Conservation (phyloP, 2,888 invertebrate species). For the Linyphia triangularis region DNA sequence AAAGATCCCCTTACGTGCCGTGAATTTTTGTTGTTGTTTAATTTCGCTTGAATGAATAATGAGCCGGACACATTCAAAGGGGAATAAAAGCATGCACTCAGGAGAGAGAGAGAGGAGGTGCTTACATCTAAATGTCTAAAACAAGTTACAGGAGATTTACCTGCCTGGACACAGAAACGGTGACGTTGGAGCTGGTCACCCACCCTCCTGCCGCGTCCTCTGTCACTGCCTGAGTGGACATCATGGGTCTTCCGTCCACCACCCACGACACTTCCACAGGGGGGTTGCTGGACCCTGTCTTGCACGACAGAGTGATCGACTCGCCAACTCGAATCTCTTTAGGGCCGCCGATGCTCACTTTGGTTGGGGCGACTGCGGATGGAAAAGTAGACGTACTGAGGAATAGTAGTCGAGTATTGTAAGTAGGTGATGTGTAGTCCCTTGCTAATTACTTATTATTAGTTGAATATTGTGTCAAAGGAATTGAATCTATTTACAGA, state of each 20-base stretch:
- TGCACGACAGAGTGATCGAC: constrained; percentile 89
- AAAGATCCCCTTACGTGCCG: too few species aligned
- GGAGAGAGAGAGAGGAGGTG: background rate
- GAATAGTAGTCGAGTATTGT: too few species aligned
- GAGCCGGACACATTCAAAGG: too few species aligned
- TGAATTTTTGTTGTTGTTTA: too few species aligned
- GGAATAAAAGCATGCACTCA: background rate
- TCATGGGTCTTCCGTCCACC: constrained; percentile 79
- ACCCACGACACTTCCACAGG: constrained; percentile 81
- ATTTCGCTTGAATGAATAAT: too few species aligned
- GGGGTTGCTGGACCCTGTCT: constrained; percentile 90
- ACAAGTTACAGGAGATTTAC: constrained; percentile 74
- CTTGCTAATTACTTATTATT: too few species aligned
- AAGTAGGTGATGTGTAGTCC: too few species aligned
- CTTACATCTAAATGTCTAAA: constrained; percentile 32
- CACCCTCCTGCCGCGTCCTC: constrained; percentile 86
- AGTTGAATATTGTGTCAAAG: too few species aligned
- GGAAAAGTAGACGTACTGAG: too few species aligned
- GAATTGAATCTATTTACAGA: too few species aligned
- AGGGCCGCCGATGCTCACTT: constrained; percentile 76
- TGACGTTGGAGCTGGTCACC: constrained; percentile 93
- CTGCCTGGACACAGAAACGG: constrained; percentile 82
- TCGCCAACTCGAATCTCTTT: constrained; percentile 77
- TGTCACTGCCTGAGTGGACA: constrained; percentile 74
- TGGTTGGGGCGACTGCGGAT: constrained; percentile 77